These are phyloP conservation scores for Ambastaia sidthimunki DNA, from an alignment of 2,797 vertebrate species.

Conservation along the genomic window DNA sequence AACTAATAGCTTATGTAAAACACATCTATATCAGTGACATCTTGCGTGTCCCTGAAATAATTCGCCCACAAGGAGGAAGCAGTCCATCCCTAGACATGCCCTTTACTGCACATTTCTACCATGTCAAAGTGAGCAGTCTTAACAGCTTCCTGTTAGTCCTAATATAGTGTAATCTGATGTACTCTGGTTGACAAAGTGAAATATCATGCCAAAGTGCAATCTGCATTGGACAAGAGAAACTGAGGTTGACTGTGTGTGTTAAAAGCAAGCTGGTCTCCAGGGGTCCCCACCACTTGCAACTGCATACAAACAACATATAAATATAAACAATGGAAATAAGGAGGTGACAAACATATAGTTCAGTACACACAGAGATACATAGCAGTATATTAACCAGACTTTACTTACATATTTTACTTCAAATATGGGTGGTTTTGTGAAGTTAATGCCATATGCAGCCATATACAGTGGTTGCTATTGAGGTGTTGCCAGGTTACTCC, in stretches of 20 bases:
- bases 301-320: neutral
- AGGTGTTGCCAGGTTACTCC: no score
- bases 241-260: slow-evolving; percentile 51
- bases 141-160: slow-evolving; percentile 63
- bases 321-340: neutral
- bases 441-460: neutral
- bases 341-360: slow-evolving; percentile 15
- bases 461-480: neutral
- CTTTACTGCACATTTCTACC: slow-evolving; percentile 64
- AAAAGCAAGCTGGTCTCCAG: slow-evolving; percentile 44
- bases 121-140: slow-evolving; percentile 65
- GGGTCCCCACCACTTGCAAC: slow-evolving; percentile 25
- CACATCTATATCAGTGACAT: slow-evolving; percentile 60
- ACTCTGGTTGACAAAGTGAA: slow-evolving; percentile 57
- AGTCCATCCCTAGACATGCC: slow-evolving; percentile 54
- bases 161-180: slow-evolving; percentile 67
- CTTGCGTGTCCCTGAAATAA: slow-evolving; percentile 63
- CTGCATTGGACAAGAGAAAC: slow-evolving; percentile 55
- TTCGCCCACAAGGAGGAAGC: slow-evolving; percentile 46
- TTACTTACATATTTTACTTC: neutral
- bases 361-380: neutral
- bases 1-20: slow-evolving; percentile 68
- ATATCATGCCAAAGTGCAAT: slow-evolving; percentile 63
- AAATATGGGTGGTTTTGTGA: neutral
- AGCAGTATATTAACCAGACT: neutral